Evolutionary conservation across 2,888 invertebrate species (phyloP).

Genomic region (Icerya purchasi): DNA sequence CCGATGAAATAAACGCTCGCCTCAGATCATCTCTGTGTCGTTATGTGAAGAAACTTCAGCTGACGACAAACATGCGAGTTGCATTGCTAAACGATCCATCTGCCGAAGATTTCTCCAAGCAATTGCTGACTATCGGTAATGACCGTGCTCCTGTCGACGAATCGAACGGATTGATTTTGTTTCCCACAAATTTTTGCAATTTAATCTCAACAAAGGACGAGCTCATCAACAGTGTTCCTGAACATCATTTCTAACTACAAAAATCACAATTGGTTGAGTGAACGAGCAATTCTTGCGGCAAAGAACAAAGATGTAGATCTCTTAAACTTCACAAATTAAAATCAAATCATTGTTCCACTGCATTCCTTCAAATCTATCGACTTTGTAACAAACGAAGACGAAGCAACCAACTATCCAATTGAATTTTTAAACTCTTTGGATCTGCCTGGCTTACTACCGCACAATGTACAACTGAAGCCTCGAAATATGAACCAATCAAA

Average conservation of each 20-base stretch:
- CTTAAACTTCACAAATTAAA: conserved; percentile 6
- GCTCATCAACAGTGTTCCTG: conserved; percentile 6
- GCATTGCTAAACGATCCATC: conserved; percentile 2
- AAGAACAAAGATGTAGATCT: conserved; percentile 14
- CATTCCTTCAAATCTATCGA: conserved; percentile 10
- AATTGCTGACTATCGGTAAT: conserved; percentile 21
- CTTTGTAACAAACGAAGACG: conserved; percentile 2
- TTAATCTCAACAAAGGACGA: conserved; percentile 18
- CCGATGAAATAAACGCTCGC: conserved; percentile 6
- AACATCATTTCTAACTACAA: conserved; percentile 4
- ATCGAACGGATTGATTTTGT: conserved; percentile 22
- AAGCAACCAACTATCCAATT: conserved; percentile 6
- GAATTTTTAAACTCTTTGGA: too few species aligned
- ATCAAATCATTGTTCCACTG: background rate
- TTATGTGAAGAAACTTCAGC: background rate
- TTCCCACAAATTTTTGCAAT: conserved; percentile 22
- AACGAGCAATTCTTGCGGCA: conserved; percentile 22
- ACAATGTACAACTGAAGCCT: too few species aligned
- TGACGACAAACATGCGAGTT: conserved; percentile 18
- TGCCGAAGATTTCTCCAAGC: background rate
- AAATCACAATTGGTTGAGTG: conserved; percentile 15
- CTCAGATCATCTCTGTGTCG: conserved; percentile 1
- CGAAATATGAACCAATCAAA: conserved; percentile 3
- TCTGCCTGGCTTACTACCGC: too few species aligned
- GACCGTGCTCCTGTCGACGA: conserved; percentile 21